A percentile compares a stretch with the other conserved stretches of the same genome.
Evolutionary conservation across 2,113 vertebrate species (phyloP).

Genomic region (Barnardius zonarius): DNA sequence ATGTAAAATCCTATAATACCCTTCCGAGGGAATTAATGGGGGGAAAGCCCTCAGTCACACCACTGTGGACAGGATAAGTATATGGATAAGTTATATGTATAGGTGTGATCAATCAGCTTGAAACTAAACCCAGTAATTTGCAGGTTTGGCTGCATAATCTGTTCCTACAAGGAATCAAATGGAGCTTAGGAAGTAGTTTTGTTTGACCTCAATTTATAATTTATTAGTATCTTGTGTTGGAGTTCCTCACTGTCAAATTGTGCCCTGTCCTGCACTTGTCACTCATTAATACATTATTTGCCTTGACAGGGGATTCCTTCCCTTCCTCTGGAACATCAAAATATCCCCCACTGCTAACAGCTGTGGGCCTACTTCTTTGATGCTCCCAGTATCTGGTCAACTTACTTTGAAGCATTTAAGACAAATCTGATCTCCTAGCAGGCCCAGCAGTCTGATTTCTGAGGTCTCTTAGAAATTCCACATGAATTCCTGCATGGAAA

Average conservation of each 20-base stretch:
- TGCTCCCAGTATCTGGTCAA: not conserved
- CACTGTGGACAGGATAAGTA: not conserved
- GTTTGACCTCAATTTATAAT: not conserved
- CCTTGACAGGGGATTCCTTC: not conserved
- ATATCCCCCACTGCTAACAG: not conserved
- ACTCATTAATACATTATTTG: not conserved
- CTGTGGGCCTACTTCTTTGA: not conserved
- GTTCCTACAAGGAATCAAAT: not conserved
- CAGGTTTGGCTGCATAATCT: not conserved
- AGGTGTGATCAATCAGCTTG: not conserved
- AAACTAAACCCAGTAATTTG: not conserved
- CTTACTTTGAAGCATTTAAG: not conserved
- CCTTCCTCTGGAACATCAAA: not conserved
- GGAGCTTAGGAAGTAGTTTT: not conserved
- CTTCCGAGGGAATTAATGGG: not conserved
- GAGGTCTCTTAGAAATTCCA: not conserved
- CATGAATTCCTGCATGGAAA: not conserved
- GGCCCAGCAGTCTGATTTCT: not conserved
- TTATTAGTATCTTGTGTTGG: not conserved
- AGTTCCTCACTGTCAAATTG: not conserved
- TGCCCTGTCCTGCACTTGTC: not conserved
- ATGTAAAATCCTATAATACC: not conserved
- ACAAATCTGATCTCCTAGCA: not conserved
- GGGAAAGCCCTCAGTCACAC: not conserved
- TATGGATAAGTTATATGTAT: accelerated